Percentiles rank a stretch among this genome's conserved stretches.
Evolutionary conservation across 2,113 vertebrate species (phyloP).

Genomic region (Hymenochirus boettgeri): DNA sequence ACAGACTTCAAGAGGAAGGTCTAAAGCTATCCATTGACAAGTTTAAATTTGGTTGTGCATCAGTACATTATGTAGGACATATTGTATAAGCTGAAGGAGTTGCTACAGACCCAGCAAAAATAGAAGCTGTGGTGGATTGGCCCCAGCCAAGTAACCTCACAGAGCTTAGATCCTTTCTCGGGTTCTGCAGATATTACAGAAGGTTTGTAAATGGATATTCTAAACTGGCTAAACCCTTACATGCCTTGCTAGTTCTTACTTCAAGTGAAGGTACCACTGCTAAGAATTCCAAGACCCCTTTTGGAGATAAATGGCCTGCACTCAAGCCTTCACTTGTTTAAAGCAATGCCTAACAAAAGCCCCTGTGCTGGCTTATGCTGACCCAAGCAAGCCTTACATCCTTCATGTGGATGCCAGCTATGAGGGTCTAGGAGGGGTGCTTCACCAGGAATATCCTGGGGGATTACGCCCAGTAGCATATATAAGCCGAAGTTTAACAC

Average conservation of each 20-base stretch:
- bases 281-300: neutral
- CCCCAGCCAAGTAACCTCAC: neutral
- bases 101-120: neutral
- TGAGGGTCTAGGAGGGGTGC: slow-evolving; percentile 8
- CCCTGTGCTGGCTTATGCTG: neutral
- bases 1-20: slow-evolving; percentile 3
- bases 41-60: neutral
- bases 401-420: slow-evolving; percentile 21
- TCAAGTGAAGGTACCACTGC: neutral
- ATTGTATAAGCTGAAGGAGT: neutral
- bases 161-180: neutral
- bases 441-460: neutral
- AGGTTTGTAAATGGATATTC: neutral
- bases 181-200: neutral
- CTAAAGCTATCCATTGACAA: neutral
- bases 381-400: slow-evolving; percentile 18
- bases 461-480: neutral
- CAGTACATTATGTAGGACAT: neutral
- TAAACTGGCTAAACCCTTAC: neutral
- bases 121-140: neutral
- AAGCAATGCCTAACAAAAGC: neutral
- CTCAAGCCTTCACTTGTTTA: neutral
- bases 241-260: no score
- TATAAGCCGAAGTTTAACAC: slow-evolving; percentile 21
- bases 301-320: slow-evolving; percentile 4